Evolutionary conservation across 2,113 vertebrate species (phyloP), one percentile per base, ranked within the genome.

Genomic region (Petrocephalus microphthalmus): DNA sequence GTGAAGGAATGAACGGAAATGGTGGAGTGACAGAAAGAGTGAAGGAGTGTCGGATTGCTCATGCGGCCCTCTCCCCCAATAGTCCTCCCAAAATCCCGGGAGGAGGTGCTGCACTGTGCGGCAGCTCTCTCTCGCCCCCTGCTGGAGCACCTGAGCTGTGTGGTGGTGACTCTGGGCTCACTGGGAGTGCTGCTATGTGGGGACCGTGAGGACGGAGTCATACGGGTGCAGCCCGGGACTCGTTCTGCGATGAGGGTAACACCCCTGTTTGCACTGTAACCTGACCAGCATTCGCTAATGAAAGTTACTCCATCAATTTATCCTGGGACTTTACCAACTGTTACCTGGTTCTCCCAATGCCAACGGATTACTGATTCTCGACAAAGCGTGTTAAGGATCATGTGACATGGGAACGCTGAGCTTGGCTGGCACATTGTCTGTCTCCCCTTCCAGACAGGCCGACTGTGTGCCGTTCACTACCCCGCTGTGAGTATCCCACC

Each of bases 171-270:
- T 7, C 94, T 98, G 0, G 97, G 97, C 0, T 53, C 93, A 0
- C 82, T 95, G 0, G 97, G 97, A 0, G 91, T 98, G 89, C 91
- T 98, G 83, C 85, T 98, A 85, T 97, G 97, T 42, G 95, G 97
- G 87, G 95, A 91, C 81, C 93, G 94, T 49, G 84, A 94, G 4
- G 93, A 83, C 60, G 96, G 94, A 56, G 94, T 93, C 0, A 90
- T 97, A 87, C 92, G 86, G 0, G 93, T 98, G 88, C 81, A 25
- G 88, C 95, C 95, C 57, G 93, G 90, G 90, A 92, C 92, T 87
- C 85, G 54, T 0, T n/a, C 85, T 13, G 91, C 54, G 93, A 97
- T 97, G 92, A 92, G 85, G 5, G 13, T 33, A 49, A 20, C 52
- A 2, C 84, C 60, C 29, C 6, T 20, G 47, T 54, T 37, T 54